Percentiles rank a stretch among this genome's conserved stretches.
These are phyloP conservation scores for Gasteruption jaculator DNA, from an alignment of 2,888 invertebrate species.

Conservation along the genomic window DNA sequence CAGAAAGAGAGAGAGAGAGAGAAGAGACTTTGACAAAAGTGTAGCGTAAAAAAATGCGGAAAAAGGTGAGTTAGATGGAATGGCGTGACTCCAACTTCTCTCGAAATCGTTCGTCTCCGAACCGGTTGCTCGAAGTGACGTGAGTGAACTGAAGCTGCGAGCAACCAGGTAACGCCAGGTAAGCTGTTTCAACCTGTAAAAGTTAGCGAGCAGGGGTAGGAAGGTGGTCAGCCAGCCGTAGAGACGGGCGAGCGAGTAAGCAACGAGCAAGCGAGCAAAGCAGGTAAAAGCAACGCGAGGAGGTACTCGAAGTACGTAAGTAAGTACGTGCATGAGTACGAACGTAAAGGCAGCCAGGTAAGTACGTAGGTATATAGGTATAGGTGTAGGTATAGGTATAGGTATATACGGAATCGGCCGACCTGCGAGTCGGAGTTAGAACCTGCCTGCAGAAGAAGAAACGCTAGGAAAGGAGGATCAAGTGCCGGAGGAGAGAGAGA, in stretches of 20 bases:
- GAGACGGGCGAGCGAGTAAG: conserved; percentile 36
- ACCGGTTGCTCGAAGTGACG: conserved; percentile 51
- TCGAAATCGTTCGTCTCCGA: too few species aligned
- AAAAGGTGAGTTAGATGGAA: too few species aligned
- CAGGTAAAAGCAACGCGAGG: too few species aligned
- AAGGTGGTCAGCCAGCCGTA: conserved; percentile 40
- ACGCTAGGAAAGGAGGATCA: too few species aligned
- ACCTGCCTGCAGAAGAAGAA: conserved; percentile 18
- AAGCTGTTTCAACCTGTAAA: conserved; percentile 44
- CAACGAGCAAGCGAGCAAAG: conserved; percentile 21
- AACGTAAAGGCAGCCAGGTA: conserved; percentile 13
- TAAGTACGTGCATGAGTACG: conserved; percentile 1
- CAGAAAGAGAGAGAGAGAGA: conserved; percentile 8
- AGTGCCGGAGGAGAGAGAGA: conserved; percentile 9
- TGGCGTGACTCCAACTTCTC: too few species aligned
- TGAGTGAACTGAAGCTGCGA: conserved; percentile 49
- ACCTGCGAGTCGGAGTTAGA: conserved; percentile 20
- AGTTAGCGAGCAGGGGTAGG: conserved; percentile 21
- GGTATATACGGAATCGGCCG: too few species aligned
- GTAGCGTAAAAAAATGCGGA: background rate
- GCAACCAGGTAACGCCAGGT: conserved; percentile 50
- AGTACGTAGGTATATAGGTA: too few species aligned
- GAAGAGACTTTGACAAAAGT: too few species aligned
- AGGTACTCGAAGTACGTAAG: too few species aligned
- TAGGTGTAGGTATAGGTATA: too few species aligned